Conservation (phyloP, 1,140 invertebrate species). For the Antheraea mylitta region DNA sequence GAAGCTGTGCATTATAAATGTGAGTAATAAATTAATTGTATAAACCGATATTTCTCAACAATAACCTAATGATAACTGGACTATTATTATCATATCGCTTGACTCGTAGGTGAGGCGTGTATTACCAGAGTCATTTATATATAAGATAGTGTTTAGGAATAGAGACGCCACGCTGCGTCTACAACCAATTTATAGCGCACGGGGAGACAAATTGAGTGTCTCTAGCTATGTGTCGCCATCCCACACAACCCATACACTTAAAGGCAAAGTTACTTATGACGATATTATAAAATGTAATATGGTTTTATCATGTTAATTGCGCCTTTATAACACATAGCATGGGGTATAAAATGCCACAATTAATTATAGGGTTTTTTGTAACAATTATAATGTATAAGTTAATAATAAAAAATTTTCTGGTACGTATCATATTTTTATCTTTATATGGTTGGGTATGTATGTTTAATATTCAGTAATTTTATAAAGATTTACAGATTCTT, state of each 20-base stretch:
- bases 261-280: background rate
- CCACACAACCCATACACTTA: conserved; percentile 8
- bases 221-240: conserved; percentile 35
- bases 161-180: conserved; percentile 51
- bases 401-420: no score
- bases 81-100: conserved; percentile 22
- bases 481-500: no score
- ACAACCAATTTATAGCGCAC: conserved; percentile 64
- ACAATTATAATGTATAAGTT: no score
- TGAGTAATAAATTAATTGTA: no score
- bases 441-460: no score
- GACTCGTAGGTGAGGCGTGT: conserved; percentile 24
- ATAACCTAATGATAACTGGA: conserved; percentile 12
- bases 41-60: background rate
- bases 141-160: conserved; percentile 36
- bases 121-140: conserved; percentile 40
- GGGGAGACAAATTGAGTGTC: conserved; percentile 54
- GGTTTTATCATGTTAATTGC: background rate
- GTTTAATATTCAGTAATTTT: no score
- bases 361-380: no score
- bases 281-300: background rate
- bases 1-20: no score
- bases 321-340: background rate
- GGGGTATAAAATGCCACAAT: background rate
- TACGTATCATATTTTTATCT: no score